Evolutionary conservation across 2,888 invertebrate species (phyloP).

Genomic region (Parnassius glacialis): DNA sequence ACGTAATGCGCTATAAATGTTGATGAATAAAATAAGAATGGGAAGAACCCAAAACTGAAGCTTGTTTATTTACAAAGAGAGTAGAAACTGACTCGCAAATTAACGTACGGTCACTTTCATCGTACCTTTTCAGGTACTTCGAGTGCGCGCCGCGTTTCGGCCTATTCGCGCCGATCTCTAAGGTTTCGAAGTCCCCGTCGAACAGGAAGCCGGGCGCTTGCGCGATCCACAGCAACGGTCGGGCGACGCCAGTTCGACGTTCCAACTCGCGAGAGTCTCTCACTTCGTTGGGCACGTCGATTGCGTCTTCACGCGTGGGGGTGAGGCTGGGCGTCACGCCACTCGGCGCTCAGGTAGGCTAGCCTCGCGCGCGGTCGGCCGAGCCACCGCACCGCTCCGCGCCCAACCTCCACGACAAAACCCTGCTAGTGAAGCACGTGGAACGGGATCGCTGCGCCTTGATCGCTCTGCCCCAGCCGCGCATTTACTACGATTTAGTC

Average conservation of each 20-base stretch:
- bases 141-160: constrained; percentile 95
- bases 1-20: no score
- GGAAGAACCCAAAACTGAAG: no score
- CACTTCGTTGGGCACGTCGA: constrained; percentile 82
- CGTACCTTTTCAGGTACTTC: constrained; percentile 88
- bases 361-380: constrained; percentile 78
- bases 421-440: constrained; percentile 66
- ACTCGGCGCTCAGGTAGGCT: constrained; percentile 84
- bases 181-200: constrained; percentile 93
- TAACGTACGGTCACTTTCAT: no score
- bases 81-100: neutral
- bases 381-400: constrained; percentile 39
- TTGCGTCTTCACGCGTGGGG: constrained; percentile 82
- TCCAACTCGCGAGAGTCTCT: constrained; percentile 94
- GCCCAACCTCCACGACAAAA: constrained; percentile 69
- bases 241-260: constrained; percentile 81
- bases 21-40: no score
- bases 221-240: constrained; percentile 83
- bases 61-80: no score
- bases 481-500: constrained; percentile 67
- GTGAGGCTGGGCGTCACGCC: constrained; percentile 89
- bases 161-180: constrained; percentile 94
- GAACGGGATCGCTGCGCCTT: constrained; percentile 71
- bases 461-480: constrained; percentile 69
- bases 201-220: constrained; percentile 84